Conservation (phyloP, 2,797 vertebrate genomes). For the Paramormyrops hopkinsi region DNA sequence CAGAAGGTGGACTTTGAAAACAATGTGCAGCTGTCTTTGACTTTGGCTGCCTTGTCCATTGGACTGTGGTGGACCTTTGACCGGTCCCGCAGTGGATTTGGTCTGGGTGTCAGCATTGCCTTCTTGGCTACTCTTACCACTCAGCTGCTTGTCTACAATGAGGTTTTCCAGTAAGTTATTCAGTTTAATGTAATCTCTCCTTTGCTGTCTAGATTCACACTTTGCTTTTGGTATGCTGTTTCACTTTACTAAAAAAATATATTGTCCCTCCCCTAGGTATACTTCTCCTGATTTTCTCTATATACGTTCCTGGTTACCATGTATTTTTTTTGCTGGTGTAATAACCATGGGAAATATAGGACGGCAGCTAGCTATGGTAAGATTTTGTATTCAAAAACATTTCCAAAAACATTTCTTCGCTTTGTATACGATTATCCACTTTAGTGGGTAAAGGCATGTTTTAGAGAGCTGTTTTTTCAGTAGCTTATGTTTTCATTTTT, state of each 20-base stretch:
- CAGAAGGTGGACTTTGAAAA: constrained; percentile 98
- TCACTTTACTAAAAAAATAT: not conserved
- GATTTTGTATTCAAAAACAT: constrained; percentile 24
- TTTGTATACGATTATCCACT: not conserved
- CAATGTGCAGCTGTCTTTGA: constrained; percentile 88
- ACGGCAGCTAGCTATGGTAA: constrained; percentile 87
- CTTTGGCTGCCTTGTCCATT: constrained; percentile 84
- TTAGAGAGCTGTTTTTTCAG: not conserved
- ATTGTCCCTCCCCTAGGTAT: constrained; percentile 59
- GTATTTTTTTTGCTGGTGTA: constrained; percentile 95
- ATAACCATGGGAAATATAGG: constrained; percentile 97
- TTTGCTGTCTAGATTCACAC: not conserved
- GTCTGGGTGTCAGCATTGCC: constrained; percentile 81
- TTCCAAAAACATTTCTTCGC: not conserved
- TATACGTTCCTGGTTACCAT: constrained; percentile 91
- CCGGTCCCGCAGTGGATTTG: constrained; percentile 84
- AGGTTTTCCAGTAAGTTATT: constrained; percentile 85
- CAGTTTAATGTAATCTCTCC: not conserved
- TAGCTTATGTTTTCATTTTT: not conserved
- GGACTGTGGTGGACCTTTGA: constrained; percentile 97
- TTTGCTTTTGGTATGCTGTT: not conserved
- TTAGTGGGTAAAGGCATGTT: not conserved
- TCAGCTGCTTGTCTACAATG: constrained; percentile 88
- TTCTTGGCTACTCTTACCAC: constrained; percentile 83
- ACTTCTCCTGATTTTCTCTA: constrained; percentile 92